A percentile compares a stretch with the other conserved stretches of the same genome.
phyloP scores from a whole-genome alignment of 92 coral and sea anemone species.

The Pocillopora meandrina region DNA sequence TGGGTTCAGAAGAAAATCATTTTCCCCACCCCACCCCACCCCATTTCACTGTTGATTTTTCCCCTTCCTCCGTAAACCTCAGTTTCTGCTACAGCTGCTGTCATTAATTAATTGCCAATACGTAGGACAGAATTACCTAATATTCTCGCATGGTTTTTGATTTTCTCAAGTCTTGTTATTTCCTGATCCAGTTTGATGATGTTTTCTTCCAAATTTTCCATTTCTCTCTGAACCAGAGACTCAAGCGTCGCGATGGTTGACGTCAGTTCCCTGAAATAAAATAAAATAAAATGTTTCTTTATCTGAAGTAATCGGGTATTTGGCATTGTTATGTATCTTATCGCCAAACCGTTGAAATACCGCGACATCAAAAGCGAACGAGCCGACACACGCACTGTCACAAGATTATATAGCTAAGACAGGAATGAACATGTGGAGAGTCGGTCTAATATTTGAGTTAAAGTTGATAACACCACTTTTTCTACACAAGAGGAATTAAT shows the following conservation, averaged over 20 bases:
- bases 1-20: background rate
- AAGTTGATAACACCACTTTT: no score
- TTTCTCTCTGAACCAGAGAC: constrained; percentile 78
- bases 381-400: no score
- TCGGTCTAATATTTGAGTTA: no score
- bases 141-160: constrained; percentile 75
- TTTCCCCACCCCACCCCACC: background rate
- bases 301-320: background rate
- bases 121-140: constrained; percentile 56
- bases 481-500: no score
- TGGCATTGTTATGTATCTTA: no score
- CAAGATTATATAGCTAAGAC: no score
- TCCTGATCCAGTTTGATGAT: constrained; percentile 82
- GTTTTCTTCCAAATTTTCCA: constrained; percentile 84
- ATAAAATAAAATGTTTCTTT: background rate
- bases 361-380: no score
- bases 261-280: constrained; percentile 75
- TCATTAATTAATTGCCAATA: background rate
- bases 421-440: no score
- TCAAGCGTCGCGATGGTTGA: constrained; percentile 81
- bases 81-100: background rate
- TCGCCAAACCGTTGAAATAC: no score
- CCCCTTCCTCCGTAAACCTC: background rate
- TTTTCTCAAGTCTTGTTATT: constrained; percentile 79
- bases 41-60: no score